Percentiles rank a stretch among this genome's conserved stretches.
Evolutionary conservation across 2,113 vertebrate genomes (phyloP).

Genomic region (Chamaetylas fuelleborni): DNA sequence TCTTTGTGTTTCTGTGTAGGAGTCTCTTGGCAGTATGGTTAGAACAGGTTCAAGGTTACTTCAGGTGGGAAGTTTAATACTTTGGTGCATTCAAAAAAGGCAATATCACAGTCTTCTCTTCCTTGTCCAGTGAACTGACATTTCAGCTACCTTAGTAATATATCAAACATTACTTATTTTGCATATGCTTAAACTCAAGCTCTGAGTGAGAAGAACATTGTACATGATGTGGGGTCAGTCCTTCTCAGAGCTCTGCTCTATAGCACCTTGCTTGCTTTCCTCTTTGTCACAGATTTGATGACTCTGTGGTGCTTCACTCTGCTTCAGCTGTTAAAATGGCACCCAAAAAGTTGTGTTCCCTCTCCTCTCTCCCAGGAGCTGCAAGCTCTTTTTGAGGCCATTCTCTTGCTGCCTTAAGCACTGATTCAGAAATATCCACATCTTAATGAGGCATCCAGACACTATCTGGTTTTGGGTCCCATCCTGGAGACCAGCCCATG

Average conservation of each 20-base stretch:
- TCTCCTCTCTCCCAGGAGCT: not conserved
- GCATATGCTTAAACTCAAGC: not conserved
- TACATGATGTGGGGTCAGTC: not conserved
- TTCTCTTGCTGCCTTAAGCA: not conserved
- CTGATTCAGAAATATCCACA: not conserved
- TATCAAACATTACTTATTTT: not conserved
- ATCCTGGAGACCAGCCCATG: not conserved
- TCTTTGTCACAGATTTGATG: not conserved
- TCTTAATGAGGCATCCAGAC: not conserved
- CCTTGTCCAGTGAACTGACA: not conserved
- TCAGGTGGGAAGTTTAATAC: not conserved
- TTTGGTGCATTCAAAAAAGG: not conserved
- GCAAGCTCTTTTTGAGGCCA: not conserved
- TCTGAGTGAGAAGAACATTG: rapidly evolving
- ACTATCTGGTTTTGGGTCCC: rapidly evolving
- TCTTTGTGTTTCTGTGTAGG: not conserved
- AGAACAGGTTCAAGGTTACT: not conserved
- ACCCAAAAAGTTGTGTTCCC: not conserved
- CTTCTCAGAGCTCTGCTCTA: not conserved
- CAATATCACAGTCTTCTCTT: not conserved
- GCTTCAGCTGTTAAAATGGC: not conserved
- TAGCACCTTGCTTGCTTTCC: not conserved
- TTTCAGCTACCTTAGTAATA: not conserved
- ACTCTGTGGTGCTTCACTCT: not conserved
- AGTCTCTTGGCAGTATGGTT: not conserved